Percentiles rank a stretch among this genome's conserved stretches.
phyloP scores from a whole-genome alignment of 2,888 invertebrate species.

The Hirtodrosophila cameraria region DNA sequence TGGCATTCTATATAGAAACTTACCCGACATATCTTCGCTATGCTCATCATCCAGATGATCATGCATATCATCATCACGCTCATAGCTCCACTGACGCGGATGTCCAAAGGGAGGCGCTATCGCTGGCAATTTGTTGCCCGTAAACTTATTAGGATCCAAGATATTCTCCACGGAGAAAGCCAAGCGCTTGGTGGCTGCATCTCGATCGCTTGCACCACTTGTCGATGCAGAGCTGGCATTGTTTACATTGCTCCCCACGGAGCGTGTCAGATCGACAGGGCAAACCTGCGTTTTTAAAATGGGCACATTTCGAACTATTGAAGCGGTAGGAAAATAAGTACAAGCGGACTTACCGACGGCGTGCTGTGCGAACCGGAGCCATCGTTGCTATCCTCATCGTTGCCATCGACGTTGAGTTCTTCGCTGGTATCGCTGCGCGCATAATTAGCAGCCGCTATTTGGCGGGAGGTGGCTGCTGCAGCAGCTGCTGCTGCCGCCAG shows the following conservation, averaged over 20 bases:
- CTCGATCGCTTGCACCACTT: slow-evolving; percentile 81
- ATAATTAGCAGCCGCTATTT: slow-evolving; percentile 83
- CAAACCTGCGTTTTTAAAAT: slow-evolving; percentile 80
- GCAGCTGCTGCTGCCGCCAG: slow-evolving; percentile 83
- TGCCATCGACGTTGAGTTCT: slow-evolving; percentile 84
- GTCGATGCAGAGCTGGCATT: slow-evolving; percentile 73
- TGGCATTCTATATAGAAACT: slow-evolving; percentile 80
- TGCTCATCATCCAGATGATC: slow-evolving; percentile 83
- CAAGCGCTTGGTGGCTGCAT: slow-evolving; percentile 85
- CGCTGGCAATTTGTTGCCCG: slow-evolving; percentile 85
- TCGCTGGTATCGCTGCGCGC: slow-evolving; percentile 84
- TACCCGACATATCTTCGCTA: slow-evolving; percentile 85
- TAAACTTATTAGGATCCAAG: slow-evolving; percentile 95
- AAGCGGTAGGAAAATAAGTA: background rate
- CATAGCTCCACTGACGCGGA: slow-evolving; percentile 85
- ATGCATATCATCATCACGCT: slow-evolving; percentile 84
- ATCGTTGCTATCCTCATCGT: slow-evolving; percentile 84
- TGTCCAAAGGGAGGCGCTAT: slow-evolving; percentile 67
- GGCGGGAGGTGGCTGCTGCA: slow-evolving; percentile 82
- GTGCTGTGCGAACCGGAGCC: slow-evolving; percentile 82
- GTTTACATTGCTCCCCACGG: slow-evolving; percentile 73
- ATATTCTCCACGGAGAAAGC: slow-evolving; percentile 96
- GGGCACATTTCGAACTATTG: too few species aligned
- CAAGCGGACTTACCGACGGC: slow-evolving; percentile 82
- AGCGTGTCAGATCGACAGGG: slow-evolving; percentile 84